Base-by-base conservation (phyloP, 2,113 vertebrate genomes). In the Dascyllus trimaculatus region DNA sequence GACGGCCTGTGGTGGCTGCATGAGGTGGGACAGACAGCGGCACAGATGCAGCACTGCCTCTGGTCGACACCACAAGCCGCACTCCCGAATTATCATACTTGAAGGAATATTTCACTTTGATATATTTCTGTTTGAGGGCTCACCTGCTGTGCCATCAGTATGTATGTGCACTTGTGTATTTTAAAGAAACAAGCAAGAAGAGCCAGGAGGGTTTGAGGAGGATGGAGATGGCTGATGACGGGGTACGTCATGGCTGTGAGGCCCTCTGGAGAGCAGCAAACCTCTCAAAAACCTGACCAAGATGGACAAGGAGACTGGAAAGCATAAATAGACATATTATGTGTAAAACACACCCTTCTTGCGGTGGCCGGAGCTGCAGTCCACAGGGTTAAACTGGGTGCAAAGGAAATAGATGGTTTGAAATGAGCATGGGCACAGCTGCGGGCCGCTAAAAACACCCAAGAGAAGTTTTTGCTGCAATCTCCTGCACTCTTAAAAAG, bases 291-390 rank as follows among this genome's bases (percentile, higher is more conserved):
- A 70, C 62, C 46, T 73, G 65, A 85, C 73, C 69, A 77, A 69
- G 60, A 88, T 63, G 81, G 80, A 82, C 61, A 62, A 38, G 24
- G 25, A 73, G 72, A 74, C 70, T 66, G 82, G 63, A 48, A 76
- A 62, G 52, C 84, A 71, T 56, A 86, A 92, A 91, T 87, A 90
- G 88, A 87, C 91, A 87, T 78, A 89, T 88, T 90, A 92, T 90
- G 90, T 88, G 88, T 86, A 90, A 94, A 93, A 92, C 92, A 94
- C 92, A 88, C 91, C 92, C 94, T 82, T 84, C 76, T 70, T 91
- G 92, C 17, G 89, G 93, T 81, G 68, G 57, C 63, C 59, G 65
- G 22, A 81, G 84, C 73, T 89, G 73, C 15, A 67, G 76, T 49
- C 66, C 62, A 56, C 54, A 75, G 64, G 75, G 81, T 87, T 89